Conservation (phyloP, 1,140 invertebrate genomes). For the Lordiphosa collinella region DNA sequence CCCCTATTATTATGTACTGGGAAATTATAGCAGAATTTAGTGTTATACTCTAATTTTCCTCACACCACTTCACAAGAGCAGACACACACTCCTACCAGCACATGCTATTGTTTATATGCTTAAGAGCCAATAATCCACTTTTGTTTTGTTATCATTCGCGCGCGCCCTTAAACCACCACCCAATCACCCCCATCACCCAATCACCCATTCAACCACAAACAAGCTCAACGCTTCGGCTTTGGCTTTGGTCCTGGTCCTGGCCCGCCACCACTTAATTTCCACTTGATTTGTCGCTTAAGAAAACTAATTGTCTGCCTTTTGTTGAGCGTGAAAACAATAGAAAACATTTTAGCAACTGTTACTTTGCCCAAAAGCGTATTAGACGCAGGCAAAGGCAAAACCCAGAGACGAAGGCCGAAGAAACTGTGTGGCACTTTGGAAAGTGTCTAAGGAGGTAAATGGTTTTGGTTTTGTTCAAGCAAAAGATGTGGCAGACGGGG, state of each 20-base stretch:
- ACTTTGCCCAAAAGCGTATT: constrained; percentile 71
- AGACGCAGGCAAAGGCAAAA: constrained; percentile 37
- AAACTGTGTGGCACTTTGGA: constrained; percentile 39
- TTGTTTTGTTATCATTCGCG: constrained; percentile 70
- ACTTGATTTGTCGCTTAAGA: constrained; percentile 79
- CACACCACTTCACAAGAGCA: neutral
- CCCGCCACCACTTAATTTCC: constrained; percentile 75
- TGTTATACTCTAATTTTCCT: neutral
- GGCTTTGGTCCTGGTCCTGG: constrained; percentile 13
- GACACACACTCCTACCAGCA: constrained; percentile 6
- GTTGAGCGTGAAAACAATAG: constrained; percentile 77
- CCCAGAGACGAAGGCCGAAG: neutral
- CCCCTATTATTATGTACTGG: constrained; percentile 7
- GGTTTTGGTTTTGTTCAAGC: constrained; percentile 28
- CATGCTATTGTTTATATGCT: constrained; percentile 60
- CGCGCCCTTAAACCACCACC: constrained; percentile 17
- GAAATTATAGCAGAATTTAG: constrained; percentile 13
- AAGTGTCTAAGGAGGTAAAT: constrained; percentile 28
- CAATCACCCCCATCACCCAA: neutral
- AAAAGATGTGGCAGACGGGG: neutral
- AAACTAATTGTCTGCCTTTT: constrained; percentile 79
- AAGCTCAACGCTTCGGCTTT: constrained; percentile 28
- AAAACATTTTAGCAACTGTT: constrained; percentile 78
- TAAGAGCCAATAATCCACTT: constrained; percentile 77
- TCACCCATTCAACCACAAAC: constrained; percentile 12